Conservation (phyloP, 2,888 invertebrate species). For the Cephalotes varians region DNA sequence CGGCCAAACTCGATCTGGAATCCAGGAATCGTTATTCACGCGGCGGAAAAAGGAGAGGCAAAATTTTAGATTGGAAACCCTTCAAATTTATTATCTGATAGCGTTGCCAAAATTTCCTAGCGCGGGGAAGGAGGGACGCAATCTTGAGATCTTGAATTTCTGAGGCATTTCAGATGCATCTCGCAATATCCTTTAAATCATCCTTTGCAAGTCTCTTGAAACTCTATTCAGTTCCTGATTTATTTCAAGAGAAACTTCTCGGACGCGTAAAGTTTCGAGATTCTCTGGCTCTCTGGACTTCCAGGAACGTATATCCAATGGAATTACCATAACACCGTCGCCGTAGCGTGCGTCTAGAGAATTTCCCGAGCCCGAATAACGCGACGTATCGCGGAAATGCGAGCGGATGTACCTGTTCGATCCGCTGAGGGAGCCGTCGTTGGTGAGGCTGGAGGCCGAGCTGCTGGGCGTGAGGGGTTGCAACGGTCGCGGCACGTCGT, state of each 20-base stretch:
- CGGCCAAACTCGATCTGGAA: constrained; percentile 86
- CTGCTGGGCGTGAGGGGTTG: constrained; percentile 90
- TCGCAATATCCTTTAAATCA: constrained; percentile 17
- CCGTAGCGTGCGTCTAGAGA: too few species aligned
- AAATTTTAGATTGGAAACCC: not conserved
- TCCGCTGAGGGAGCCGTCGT: constrained; percentile 88
- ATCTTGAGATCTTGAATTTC: not conserved
- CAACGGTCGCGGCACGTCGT: constrained; percentile 89
- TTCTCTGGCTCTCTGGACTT: not conserved
- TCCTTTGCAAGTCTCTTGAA: not conserved
- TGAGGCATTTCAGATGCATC: not conserved
- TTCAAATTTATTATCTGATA: not conserved
- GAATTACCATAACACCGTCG: not conserved
- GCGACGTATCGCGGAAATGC: constrained; percentile 32
- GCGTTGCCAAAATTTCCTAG: not conserved
- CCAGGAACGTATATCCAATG: not conserved
- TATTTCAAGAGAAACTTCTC: constrained; percentile 1
- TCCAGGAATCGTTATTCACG: not conserved
- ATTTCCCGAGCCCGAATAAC: not conserved
- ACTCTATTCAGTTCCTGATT: constrained; percentile 24
- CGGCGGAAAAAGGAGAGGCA: not conserved
- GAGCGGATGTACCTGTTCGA: constrained; percentile 86
- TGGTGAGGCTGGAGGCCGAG: constrained; percentile 89
- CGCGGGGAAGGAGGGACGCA: not conserved
- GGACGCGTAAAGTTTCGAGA: not conserved